Evolutionary conservation across 35 echinoderm and acorn worm genomes (phyloP).

Genomic region (Patiria miniata): DNA sequence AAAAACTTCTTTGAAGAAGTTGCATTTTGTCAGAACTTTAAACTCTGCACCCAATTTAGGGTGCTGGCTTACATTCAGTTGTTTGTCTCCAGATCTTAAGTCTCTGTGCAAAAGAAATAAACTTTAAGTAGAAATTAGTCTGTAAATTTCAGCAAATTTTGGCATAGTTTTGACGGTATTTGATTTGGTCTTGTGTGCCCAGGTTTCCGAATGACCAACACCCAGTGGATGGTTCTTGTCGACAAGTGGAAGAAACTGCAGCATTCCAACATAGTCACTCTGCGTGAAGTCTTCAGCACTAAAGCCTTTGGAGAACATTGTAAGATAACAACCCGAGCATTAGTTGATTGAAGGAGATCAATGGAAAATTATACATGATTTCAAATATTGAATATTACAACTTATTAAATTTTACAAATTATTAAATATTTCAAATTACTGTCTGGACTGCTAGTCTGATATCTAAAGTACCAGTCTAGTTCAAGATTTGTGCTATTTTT

Average conservation of each 20-base stretch:
- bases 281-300: slow-evolving; percentile 96
- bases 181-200: background rate
- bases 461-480: too few species aligned
- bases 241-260: slow-evolving; percentile 99
- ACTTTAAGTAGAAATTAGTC: too few species aligned
- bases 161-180: too few species aligned
- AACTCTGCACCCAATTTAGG: too few species aligned
- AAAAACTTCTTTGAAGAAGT: too few species aligned
- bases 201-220: slow-evolving; percentile 92
- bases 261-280: slow-evolving; percentile 98
- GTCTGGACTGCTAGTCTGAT: too few species aligned
- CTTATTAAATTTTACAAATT: background rate
- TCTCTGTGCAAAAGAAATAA: too few species aligned
- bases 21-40: too few species aligned
- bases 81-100: too few species aligned
- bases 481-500: too few species aligned
- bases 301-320: slow-evolving; percentile 99
- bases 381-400: background rate
- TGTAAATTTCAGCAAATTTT: too few species aligned
- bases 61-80: too few species aligned
- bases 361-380: background rate
- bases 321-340: slow-evolving; percentile 31
- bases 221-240: slow-evolving; percentile 97
- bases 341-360: background rate
- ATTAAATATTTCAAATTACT: background rate